Conservation (phyloP, 2,888 invertebrate species). For the Nomada goodeniana region DNA sequence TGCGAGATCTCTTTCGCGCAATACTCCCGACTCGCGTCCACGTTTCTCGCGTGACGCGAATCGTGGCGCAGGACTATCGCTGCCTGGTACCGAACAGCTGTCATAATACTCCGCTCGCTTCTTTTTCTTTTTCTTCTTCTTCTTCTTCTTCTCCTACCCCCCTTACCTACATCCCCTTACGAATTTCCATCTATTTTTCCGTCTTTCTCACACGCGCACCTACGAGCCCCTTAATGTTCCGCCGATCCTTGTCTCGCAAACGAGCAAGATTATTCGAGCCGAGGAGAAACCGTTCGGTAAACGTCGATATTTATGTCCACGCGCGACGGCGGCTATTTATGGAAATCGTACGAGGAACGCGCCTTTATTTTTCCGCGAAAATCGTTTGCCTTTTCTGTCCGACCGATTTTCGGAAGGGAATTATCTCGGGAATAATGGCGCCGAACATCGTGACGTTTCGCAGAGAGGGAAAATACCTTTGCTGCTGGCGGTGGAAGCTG, state of each 20-base stretch:
- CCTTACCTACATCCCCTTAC: no score
- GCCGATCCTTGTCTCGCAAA: slow-evolving; percentile 45
- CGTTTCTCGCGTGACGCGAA: slow-evolving; percentile 82
- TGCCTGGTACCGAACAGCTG: slow-evolving; percentile 86
- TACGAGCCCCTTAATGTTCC: slow-evolving; percentile 39
- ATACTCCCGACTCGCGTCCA: slow-evolving; percentile 64
- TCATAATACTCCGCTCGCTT: slow-evolving; percentile 77
- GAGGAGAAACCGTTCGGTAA: slow-evolving; percentile 3
- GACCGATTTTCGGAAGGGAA: not conserved
- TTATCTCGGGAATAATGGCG: not conserved
- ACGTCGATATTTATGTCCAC: slow-evolving; percentile 35
- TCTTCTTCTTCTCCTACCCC: slow-evolving; percentile 23
- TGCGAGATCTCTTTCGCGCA: slow-evolving; percentile 43
- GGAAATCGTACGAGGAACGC: slow-evolving; percentile 17
- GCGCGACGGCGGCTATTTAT: slow-evolving; percentile 33
- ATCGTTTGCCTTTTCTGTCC: slow-evolving; percentile 1
- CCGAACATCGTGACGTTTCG: slow-evolving; percentile 13
- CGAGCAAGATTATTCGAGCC: slow-evolving; percentile 43
- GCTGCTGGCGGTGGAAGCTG: slow-evolving; percentile 96
- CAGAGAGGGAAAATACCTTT: slow-evolving; percentile 97
- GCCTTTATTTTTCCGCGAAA: slow-evolving; percentile 1
- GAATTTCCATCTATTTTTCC: slow-evolving; percentile 8
- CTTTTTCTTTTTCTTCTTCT: slow-evolving; percentile 62
- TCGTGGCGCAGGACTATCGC: slow-evolving; percentile 81
- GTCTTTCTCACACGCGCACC: slow-evolving; percentile 17